Base-by-base conservation (phyloP, 2,888 invertebrate genomes). In the Pristionchus entomophagus region DNA sequence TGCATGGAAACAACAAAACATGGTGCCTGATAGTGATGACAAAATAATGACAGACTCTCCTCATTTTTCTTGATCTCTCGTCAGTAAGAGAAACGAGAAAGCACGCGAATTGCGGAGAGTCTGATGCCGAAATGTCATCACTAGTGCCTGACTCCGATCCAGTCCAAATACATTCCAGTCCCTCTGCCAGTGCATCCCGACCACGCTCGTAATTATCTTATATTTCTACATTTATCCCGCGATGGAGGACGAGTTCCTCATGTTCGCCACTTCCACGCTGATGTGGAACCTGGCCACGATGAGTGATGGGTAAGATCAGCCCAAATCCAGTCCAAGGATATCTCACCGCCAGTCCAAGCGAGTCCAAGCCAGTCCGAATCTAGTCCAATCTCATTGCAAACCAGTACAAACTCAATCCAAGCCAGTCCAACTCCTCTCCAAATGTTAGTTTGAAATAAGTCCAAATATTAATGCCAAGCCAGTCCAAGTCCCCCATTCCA, bases 251-350 rank as follows among this genome's bases (percentile, higher is more conserved):
- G 65, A 65, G 32, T 65, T 65, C 17, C 65, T 35, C 12, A 65
- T 65, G 35, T 35, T 65, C 17, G 65, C 65, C n/a, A 32, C 65
- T 12, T 65, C 65, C 4, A 65, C 65, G 29, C 10, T 65, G 32
- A 65, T 65, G 65, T 65, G 65, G 65, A 65, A 65, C 35, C 12
- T 35, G 65, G 65, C 65, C 17, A 65, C 65, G 65, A 65, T 65
- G 65, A 32, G 65, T 65, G 65, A 65, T 65, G 65, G 65, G 65
- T 65, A 17, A 4, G 62, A 3, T 2, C 29, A 6, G 19, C 14
- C 3, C 2, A n/a, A 59, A 22, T 26, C n/a, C n/a, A n/a, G n/a
- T n/a, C n/a, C n/a, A n/a, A n/a, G n/a, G 26, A 51, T n/a, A 22
- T 56, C 19, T 56, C n/a, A n/a, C 12, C 6, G 2, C 19, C 14